Conservation (phyloP, 2,797 vertebrate genomes). For the Coregonus suidteri region DNA sequence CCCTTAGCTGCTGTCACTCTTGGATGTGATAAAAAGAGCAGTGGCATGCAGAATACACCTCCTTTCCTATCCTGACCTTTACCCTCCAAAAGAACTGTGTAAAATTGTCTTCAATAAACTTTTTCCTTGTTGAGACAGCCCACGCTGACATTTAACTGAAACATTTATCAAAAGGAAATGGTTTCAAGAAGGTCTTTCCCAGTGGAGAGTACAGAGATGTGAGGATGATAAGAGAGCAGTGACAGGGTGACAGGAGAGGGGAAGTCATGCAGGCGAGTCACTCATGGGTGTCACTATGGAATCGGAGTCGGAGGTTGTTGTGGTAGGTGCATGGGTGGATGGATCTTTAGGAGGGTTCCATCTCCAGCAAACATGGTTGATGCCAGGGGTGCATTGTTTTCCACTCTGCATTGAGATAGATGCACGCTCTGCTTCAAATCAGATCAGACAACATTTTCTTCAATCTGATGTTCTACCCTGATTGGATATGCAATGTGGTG, state of each 20-base stretch:
- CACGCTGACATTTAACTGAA: conserved; percentile 12
- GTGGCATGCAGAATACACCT: not conserved
- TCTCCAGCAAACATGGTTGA: not conserved
- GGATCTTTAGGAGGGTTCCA: not conserved
- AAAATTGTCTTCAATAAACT: not conserved
- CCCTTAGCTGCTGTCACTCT: not conserved
- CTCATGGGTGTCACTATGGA: not conserved
- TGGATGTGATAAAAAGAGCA: conserved; percentile 4
- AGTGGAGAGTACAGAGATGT: not conserved
- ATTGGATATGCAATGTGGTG: no score
- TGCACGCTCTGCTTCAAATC: no score
- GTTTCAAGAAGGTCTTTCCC: conserved; percentile 10
- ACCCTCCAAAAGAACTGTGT: not conserved
- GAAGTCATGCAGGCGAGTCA: not conserved
- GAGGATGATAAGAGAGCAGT: not conserved
- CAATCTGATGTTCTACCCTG: no score
- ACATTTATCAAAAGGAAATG: conserved; percentile 16
- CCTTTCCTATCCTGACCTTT: not conserved
- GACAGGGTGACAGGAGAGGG: conserved; percentile 13
- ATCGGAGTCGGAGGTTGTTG: not conserved
- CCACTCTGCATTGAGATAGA: not conserved
- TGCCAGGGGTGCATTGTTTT: not conserved
- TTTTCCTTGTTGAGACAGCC: not conserved
- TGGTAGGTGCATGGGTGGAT: not conserved
- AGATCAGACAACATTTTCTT: no score